A percentile compares a stretch with the other conserved stretches of the same genome.
Evolutionary conservation across 2,113 vertebrate genomes (phyloP).

Genomic region (Heterochromis multidens): DNA sequence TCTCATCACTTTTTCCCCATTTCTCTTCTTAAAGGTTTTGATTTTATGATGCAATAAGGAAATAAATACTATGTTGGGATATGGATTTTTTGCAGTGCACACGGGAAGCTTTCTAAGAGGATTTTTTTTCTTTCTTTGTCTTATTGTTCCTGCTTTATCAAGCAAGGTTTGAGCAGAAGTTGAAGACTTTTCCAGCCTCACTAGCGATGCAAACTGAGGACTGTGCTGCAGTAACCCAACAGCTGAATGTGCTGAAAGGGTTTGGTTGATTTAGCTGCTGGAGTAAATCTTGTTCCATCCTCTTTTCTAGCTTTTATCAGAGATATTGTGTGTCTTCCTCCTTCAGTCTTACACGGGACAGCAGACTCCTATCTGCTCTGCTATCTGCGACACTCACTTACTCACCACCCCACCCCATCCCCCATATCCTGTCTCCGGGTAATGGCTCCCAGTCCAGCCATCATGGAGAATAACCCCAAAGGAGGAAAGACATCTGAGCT

Average conservation of each 20-base stretch:
- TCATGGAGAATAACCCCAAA: not conserved
- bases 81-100: not conserved
- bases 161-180: not conserved
- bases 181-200: not conserved
- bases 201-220: not conserved
- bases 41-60: not conserved
- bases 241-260: not conserved
- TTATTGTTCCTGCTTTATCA: not conserved
- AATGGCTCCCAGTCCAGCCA: constrained; percentile 3
- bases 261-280: not conserved
- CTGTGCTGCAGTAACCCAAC: not conserved
- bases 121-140: not conserved
- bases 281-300: not conserved
- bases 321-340: not conserved
- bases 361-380: not conserved
- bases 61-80: not conserved
- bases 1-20: not conserved
- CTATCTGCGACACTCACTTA: not conserved
- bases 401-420: not conserved
- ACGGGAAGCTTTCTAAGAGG: not conserved
- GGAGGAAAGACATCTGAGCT: not conserved
- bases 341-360: not conserved
- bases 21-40: not conserved
- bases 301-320: not conserved
- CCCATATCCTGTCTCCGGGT: constrained; percentile 9